Conservation (phyloP, 2,113 vertebrate species). For the Sinocyclocheilus grahami region DNA sequence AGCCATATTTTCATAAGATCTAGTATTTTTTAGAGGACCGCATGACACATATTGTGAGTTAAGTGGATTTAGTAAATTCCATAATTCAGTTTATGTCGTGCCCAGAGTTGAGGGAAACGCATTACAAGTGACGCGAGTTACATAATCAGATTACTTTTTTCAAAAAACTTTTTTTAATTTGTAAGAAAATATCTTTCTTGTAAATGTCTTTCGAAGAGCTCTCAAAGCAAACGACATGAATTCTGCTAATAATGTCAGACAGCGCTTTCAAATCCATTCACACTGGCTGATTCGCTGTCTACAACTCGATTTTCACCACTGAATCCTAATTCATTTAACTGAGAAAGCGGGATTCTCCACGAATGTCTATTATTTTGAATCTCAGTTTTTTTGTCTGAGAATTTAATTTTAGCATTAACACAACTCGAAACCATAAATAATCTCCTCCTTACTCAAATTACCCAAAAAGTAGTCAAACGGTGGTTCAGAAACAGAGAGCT, state of each 20-base stretch:
- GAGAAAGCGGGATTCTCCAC: neutral
- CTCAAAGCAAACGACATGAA: neutral
- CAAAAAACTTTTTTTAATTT: too few species aligned
- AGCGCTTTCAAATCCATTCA: neutral
- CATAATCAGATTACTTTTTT: too few species aligned
- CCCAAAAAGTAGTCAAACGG: neutral
- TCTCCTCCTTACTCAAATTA: too few species aligned
- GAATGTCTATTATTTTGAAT: neutral
- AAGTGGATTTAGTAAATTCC: neutral
- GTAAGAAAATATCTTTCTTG: too few species aligned
- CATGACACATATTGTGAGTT: neutral
- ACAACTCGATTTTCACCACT: neutral
- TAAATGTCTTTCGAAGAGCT: neutral
- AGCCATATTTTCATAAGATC: neutral
- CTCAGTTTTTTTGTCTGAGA: neutral
- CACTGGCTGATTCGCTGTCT: neutral
- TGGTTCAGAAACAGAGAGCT: neutral
- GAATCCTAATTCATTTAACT: neutral
- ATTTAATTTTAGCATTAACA: neutral
- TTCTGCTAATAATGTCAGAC: neutral
- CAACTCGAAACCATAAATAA: too few species aligned
- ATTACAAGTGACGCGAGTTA: too few species aligned
- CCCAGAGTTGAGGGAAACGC: too few species aligned
- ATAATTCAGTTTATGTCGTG: neutral
- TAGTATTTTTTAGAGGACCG: neutral